Evolutionary conservation across 2,113 vertebrate species (phyloP).

Genomic region (Tonatia bakeri): DNA sequence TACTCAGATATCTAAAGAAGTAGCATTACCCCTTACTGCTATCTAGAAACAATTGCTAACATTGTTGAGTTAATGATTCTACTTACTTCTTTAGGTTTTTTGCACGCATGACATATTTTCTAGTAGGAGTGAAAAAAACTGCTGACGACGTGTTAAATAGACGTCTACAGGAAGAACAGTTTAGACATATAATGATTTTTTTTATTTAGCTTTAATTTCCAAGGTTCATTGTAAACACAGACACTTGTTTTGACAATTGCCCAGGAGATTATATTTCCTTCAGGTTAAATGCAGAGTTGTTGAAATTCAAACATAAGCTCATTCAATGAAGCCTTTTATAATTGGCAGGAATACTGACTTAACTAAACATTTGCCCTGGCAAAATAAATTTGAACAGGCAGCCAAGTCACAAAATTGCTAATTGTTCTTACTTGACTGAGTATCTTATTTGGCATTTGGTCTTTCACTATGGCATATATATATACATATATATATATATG

Average conservation of each 20-base stretch:
- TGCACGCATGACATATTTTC: neutral
- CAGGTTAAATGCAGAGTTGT: slow-evolving; percentile 16
- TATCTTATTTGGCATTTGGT: neutral
- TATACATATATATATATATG: no score
- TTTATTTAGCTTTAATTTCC: neutral
- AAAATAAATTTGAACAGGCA: slow-evolving; percentile 68
- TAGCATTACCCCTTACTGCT: neutral
- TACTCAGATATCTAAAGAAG: neutral
- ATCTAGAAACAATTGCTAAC: neutral
- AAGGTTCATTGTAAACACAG: neutral
- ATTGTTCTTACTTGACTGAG: slow-evolving; percentile 46
- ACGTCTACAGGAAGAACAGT: neutral
- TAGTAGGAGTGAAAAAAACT: neutral
- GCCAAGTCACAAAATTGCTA: slow-evolving; percentile 59
- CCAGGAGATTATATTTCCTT: slow-evolving; percentile 5
- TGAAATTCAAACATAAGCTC: slow-evolving; percentile 38
- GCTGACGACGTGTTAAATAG: neutral
- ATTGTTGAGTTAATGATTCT: neutral
- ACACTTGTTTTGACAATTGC: slow-evolving; percentile 43
- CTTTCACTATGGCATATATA: neutral
- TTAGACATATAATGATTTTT: neutral
- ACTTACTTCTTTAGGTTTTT: neutral
- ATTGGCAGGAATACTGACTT: slow-evolving; percentile 42
- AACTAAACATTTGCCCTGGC: slow-evolving; percentile 46
- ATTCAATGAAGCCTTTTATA: slow-evolving; percentile 1